Conservation (phyloP, 2,888 invertebrate genomes). For the Morpho helenor region DNA sequence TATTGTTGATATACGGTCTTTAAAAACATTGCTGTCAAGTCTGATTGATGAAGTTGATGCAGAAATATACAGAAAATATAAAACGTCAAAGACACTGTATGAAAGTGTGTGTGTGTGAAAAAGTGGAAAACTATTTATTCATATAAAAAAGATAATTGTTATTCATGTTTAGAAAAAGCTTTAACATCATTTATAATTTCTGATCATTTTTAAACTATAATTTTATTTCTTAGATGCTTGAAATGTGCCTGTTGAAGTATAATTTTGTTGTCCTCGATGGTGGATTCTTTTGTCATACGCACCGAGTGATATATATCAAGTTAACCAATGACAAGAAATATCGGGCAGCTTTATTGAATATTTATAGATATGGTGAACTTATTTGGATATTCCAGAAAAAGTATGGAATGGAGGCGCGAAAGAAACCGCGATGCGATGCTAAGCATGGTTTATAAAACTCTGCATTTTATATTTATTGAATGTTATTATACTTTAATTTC, state of each 20-base stretch:
- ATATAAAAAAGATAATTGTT: no score
- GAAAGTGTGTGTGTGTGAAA: no score
- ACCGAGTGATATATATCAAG: conserved; percentile 7
- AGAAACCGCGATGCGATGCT: background rate
- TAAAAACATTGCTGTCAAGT: no score
- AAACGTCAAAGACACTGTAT: no score
- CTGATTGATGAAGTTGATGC: no score
- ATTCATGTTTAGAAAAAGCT: no score
- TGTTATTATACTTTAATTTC: background rate
- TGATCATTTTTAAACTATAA: conserved; percentile 6
- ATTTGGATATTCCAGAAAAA: conserved; percentile 2
- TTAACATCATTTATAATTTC: no score
- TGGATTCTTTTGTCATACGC: conserved; percentile 27
- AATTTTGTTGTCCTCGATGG: conserved; percentile 81
- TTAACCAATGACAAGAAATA: background rate
- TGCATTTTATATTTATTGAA: background rate
- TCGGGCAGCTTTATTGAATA: background rate
- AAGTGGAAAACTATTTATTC: no score
- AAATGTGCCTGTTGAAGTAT: conserved; percentile 83
- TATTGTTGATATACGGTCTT: no score
- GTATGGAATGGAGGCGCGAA: background rate
- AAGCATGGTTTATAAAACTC: background rate
- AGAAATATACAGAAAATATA: no score
- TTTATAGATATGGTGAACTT: conserved; percentile 8
- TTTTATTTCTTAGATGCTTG: conserved; percentile 75